Conservation (phyloP, 2,113 vertebrate genomes). For the Pimephales promelas region DNA sequence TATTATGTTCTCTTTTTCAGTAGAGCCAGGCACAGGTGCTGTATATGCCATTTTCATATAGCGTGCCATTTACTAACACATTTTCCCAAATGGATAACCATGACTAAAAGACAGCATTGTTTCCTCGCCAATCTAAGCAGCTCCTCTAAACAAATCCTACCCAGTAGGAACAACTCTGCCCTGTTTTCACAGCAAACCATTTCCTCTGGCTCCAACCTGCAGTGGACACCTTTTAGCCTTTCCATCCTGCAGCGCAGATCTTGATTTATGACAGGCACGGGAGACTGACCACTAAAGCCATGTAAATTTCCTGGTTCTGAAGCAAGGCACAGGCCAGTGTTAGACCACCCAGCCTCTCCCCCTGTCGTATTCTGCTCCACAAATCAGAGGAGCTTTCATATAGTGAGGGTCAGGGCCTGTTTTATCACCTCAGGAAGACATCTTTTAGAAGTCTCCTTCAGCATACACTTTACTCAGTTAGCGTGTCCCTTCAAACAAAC, state of each 20-base stretch:
- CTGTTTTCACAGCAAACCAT: conserved; percentile 46
- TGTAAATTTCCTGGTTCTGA: conserved; percentile 71
- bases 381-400: conserved; percentile 72
- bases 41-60: conserved; percentile 9
- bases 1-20: conserved; percentile 34
- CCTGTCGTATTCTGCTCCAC: conserved; percentile 63
- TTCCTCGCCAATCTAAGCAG: conserved; percentile 46
- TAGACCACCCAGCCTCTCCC: conserved; percentile 74
- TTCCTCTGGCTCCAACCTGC: conserved; percentile 44
- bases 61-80: conserved; percentile 37
- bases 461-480: conserved; percentile 54
- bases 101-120: conserved; percentile 32
- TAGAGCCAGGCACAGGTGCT: conserved; percentile 7
- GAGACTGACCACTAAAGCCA: conserved; percentile 72
- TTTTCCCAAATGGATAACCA: conserved; percentile 31
- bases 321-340: conserved; percentile 65
- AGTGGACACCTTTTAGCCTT: conserved; percentile 37
- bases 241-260: conserved; percentile 40
- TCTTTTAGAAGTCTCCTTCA: conserved; percentile 64
- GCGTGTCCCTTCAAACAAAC: conserved; percentile 16
- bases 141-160: conserved; percentile 22
- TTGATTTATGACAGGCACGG: conserved; percentile 73
- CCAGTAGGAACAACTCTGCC: conserved; percentile 39
- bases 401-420: conserved; percentile 70
- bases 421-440: conserved; percentile 73